Base-by-base conservation (phyloP, 2,113 vertebrate genomes). In the Tenrec ecaudatus region DNA sequence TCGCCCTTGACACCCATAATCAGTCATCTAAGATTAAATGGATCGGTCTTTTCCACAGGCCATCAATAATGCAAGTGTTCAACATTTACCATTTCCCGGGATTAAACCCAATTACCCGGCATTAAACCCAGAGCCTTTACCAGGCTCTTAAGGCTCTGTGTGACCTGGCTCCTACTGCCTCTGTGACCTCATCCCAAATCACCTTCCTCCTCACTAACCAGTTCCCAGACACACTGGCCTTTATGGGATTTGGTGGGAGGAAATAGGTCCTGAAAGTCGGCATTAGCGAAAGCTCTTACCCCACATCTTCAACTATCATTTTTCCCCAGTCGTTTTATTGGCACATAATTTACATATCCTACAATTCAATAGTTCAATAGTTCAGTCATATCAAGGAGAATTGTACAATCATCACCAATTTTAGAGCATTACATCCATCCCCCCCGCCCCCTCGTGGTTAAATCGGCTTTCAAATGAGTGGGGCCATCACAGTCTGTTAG, bases 91-190 rank as follows among this genome's bases (percentile, higher is more conserved):
- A n/a, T n/a, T n/a, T n/a, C n/a, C n/a, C n/a, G n/a, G n/a, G n/a
- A n/a, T n/a, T n/a, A n/a, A n/a, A n/a, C n/a, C n/a, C n/a, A n/a
- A n/a, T n/a, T n/a, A n/a, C n/a, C n/a, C 17, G 60, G 43, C 68
- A 90, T 73, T 53, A 93, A 93, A 60, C 25, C 29, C 60, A n/a
- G 71, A 77, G 20, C 83, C 40, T n/a, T 87, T 66, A 43, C 12
- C 20, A 23, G 82, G 69, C 64, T 68, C 40, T 36, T 31, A 75
- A 36, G 36, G 20, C 8, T n/a, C 33, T 64, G n/a, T n/a, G n/a
- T 40, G 47, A 53, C 64, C 33, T 75, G 60, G 57, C n/a, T 66
- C 25, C 2, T 40, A 68, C 53, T 69, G 6, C 23, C 68, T 75
- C 73, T 89, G 62, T 79, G 82, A 53, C 40, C 19, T 53, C 36